Evolutionary conservation across 1,140 invertebrate genomes (phyloP).

Genomic region (Drosophila micromelanica): DNA sequence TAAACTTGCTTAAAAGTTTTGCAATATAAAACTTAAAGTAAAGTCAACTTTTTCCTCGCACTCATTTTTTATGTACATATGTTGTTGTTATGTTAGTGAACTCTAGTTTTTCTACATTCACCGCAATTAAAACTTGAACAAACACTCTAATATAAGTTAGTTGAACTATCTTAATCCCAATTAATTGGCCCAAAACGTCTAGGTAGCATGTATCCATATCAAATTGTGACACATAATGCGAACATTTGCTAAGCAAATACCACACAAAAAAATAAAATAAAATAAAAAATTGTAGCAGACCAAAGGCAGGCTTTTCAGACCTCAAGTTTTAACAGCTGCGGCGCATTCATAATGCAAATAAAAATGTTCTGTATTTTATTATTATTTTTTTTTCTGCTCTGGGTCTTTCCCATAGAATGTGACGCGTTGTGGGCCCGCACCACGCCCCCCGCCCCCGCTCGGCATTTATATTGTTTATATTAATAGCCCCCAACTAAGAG

Average conservation of each 20-base stretch:
- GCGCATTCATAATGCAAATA: conserved; percentile 7
- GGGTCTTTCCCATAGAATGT: conserved; percentile 50
- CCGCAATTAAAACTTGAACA: not conserved
- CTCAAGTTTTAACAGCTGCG: conserved; percentile 55
- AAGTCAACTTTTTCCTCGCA: too few species aligned
- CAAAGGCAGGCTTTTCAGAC: not conserved
- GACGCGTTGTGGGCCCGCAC: too few species aligned
- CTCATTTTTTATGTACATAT: too few species aligned
- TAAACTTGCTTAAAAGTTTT: too few species aligned
- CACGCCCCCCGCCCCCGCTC: too few species aligned
- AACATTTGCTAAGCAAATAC: conserved; percentile 10
- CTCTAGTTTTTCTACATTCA: not conserved
- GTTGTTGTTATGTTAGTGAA: too few species aligned
- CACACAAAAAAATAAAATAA: too few species aligned
- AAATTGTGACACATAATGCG: conserved; percentile 8
- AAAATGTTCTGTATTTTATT: not conserved
- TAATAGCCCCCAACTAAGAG: too few species aligned
- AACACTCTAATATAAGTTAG: not conserved
- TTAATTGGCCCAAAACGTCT: not conserved
- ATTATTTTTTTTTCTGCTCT: not conserved
- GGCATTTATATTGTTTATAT: too few species aligned
- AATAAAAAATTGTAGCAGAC: too few species aligned
- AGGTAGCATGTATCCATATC: not conserved
- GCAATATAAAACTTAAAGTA: too few species aligned
- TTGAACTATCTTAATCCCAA: not conserved